Evolutionary conservation across 2,113 vertebrate species (phyloP).

Genomic region (Cricetomys ansorgei): DNA sequence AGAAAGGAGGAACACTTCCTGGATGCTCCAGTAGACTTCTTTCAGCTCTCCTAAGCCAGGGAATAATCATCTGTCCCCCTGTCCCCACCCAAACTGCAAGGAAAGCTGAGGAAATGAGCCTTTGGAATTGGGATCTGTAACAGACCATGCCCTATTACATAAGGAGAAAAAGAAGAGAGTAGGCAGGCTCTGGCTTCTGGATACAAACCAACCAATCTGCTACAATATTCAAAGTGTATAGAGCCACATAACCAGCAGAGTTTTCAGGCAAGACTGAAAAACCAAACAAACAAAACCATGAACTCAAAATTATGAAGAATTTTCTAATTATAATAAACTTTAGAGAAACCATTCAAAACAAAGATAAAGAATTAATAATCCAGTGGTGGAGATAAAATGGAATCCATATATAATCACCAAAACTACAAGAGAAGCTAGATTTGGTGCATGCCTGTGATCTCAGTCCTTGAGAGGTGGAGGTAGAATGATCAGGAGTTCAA

Average conservation of each 20-base stretch:
- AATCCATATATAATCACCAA: background rate
- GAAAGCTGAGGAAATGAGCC: background rate
- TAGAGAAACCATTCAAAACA: background rate
- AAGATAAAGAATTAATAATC: background rate
- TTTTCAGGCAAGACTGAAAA: background rate
- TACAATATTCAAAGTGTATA: background rate
- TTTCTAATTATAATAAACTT: background rate
- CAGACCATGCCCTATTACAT: background rate
- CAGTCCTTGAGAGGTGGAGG: background rate
- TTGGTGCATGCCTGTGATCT: background rate
- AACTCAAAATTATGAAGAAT: background rate
- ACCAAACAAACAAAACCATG: background rate
- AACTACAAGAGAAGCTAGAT: background rate
- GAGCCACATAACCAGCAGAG: background rate
- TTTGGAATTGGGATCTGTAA: background rate
- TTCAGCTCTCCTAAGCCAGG: background rate
- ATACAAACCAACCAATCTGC: background rate
- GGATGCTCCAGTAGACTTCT: background rate
- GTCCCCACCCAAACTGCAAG: background rate
- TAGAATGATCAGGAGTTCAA: background rate
- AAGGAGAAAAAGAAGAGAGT: background rate
- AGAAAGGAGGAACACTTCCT: background rate
- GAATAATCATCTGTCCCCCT: conserved; percentile 10
- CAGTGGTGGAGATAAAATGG: background rate
- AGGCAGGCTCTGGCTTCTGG: background rate